Evolutionary conservation across 1,140 invertebrate genomes (phyloP).

Genomic region (Danaus melanippus): DNA sequence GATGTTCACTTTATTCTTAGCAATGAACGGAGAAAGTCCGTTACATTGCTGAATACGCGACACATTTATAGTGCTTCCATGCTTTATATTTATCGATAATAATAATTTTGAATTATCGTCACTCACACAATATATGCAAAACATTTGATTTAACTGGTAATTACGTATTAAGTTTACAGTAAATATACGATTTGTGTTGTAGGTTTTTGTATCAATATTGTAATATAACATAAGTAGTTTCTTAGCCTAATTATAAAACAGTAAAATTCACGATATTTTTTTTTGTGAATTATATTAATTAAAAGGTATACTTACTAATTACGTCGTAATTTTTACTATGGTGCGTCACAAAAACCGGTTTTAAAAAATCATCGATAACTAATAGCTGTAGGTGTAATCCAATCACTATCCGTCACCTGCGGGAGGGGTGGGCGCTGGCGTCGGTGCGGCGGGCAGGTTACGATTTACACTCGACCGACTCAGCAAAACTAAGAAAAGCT

Average conservation of each 20-base stretch:
- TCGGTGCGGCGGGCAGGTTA: constrained; percentile 66
- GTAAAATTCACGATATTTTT: no score
- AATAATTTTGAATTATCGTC: neutral
- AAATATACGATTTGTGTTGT: no score
- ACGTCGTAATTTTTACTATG: no score
- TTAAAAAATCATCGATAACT: constrained; percentile 3
- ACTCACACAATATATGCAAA: no score
- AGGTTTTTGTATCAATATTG: no score
- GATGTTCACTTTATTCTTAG: constrained; percentile 62
- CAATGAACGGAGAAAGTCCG: constrained; percentile 67
- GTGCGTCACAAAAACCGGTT: constrained; percentile 5
- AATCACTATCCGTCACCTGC: constrained; percentile 59
- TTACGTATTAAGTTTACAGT: no score
- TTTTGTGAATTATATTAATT: no score
- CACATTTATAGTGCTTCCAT: constrained; percentile 61
- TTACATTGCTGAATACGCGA: constrained; percentile 70
- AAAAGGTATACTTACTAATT: no score
- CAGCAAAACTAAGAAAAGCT: constrained; percentile 68
- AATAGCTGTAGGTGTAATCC: neutral
- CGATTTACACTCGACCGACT: constrained; percentile 69
- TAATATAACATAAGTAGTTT: no score
- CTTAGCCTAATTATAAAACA: no score
- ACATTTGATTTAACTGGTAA: no score
- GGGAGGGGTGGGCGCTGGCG: constrained; percentile 45
- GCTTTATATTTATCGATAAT: constrained; percentile 18